A percentile compares a stretch with the other conserved stretches of the same genome.
Conservation (phyloP, 64 coral and sea anemone genomes). For the Stichodactyla helianthus region DNA sequence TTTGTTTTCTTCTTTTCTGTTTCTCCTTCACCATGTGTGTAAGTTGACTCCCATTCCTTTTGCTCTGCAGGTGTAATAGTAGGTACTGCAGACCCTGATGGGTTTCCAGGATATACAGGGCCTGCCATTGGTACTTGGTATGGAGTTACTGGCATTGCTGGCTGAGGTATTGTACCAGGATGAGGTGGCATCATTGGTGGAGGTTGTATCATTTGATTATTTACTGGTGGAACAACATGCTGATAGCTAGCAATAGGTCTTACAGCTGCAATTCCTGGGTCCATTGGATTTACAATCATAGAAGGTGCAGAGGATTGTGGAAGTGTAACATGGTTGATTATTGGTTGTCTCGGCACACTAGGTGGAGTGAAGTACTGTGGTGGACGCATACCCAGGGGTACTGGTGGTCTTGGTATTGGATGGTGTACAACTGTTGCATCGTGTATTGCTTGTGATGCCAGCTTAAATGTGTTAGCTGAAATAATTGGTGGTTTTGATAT, state of each 20-base stretch:
- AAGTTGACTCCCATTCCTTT: slow-evolving; percentile 92
- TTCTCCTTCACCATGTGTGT: slow-evolving; percentile 53
- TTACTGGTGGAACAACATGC: background rate
- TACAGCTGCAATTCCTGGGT: slow-evolving; percentile 40
- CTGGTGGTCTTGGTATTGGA: slow-evolving; percentile 21
- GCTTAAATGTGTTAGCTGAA: slow-evolving; percentile 80
- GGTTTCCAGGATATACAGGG: slow-evolving; percentile 1
- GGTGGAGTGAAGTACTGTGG: slow-evolving; percentile 28
- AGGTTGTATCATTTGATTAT: slow-evolving; percentile 5
- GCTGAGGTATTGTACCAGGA: slow-evolving; percentile 31
- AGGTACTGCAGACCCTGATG: slow-evolving; percentile 23
- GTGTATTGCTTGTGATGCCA: slow-evolving; percentile 85
- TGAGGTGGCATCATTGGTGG: background rate
- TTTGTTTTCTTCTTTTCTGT: slow-evolving; percentile 91
- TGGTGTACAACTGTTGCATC: slow-evolving; percentile 54
- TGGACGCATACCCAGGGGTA: background rate
- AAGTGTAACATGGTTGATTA: slow-evolving; percentile 27
- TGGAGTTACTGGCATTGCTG: slow-evolving; percentile 40
- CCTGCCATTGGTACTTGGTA: slow-evolving; percentile 48
- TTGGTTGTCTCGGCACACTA: background rate
- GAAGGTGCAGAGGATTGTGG: slow-evolving; percentile 38
- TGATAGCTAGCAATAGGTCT: background rate
- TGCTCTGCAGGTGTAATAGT: slow-evolving; percentile 91
- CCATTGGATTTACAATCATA: slow-evolving; percentile 5
- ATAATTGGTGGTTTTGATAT: slow-evolving; percentile 69